phyloP scores from a whole-genome alignment of 2,888 invertebrate genomes.

The Harpagoxenus sublaevis region DNA sequence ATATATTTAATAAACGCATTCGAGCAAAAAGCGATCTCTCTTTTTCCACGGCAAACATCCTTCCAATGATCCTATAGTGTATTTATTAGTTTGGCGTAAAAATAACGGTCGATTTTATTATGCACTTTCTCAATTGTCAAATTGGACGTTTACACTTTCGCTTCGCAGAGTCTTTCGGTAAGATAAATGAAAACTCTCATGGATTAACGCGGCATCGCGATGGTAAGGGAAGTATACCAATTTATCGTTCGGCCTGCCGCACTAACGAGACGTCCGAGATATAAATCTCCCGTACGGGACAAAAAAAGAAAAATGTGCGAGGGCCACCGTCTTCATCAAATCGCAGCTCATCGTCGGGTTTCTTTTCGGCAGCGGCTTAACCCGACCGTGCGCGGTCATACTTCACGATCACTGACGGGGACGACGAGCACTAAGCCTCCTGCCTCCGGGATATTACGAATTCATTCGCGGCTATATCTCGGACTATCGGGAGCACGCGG shows the following conservation, averaged over 20 bases:
- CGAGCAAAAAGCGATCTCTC: not conserved
- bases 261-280: conserved; percentile 2
- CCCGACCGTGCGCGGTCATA: conserved; percentile 25
- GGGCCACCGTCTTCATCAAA: conserved; percentile 24
- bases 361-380: conserved; percentile 38
- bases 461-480: conserved; percentile 55
- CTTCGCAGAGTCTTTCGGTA: not conserved
- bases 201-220: not conserved
- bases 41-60: not conserved
- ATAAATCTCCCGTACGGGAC: not conserved
- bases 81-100: not conserved
- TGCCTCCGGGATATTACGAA: conserved; percentile 62
- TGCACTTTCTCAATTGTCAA: not conserved
- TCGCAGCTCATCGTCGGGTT: conserved; percentile 4
- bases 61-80: not conserved
- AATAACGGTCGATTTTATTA: not conserved
- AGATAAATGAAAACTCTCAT: not conserved
- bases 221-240: not conserved
- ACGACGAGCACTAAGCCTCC: conserved; percentile 45
- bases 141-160: not conserved
- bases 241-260: not conserved
- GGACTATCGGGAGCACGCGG: conserved; percentile 37
- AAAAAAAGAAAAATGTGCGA: not conserved
- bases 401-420: conserved; percentile 31
- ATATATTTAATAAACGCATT: not conserved